Base-by-base conservation (phyloP, 2,888 invertebrate genomes). In the Camptogramma bilineatum region DNA sequence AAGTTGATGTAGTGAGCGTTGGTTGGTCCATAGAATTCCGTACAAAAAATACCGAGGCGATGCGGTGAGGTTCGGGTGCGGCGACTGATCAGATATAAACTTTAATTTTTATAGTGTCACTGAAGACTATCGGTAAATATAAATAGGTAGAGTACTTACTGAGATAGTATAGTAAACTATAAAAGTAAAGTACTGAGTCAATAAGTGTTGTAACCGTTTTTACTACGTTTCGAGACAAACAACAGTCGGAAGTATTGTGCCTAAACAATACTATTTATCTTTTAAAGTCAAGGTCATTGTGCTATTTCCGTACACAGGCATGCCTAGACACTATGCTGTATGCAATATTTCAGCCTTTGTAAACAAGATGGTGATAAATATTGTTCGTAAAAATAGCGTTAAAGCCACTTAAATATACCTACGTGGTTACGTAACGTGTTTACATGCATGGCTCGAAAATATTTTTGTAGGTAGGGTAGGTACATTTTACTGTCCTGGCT, bases 361-460 rank as follows among this genome's bases (percentile, higher is more conserved):
- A 28, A 54, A 54, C 19, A 56, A 34, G 31, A 24, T 39, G 28
- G 17, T 44, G 28, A 31, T 31, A 47, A 52, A 46, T 44, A n/a
- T n/a, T n/a, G 18, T 59, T 46, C 21, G 21, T 51, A 17, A 51
- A 57, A 28, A 57, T 52, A 52, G 2, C 48, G 56, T 57, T 28
- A 52, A 34, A 34, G 28, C 31, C 55, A 62, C 54, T 48, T 53
- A 31, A 54, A 61, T 31, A 51, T 51, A n/a, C 34, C 46, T 19
- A 44, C 46, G 28, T 46, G 13, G 21, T 59, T 39, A 44, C 31
- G 52, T 46, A 52, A 62, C 55, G 8, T 51, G 21, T 44, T 55
- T 46, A 46, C 50, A 55, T 31, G 46, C 54, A 42, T 28, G 7
- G 50, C 7, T 46, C 48, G 18, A 13, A 48, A 19, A 16, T 55